These are phyloP conservation scores for Nemotelus pantherinus DNA, from an alignment of 2,888 invertebrate species.

Conservation along the genomic window DNA sequence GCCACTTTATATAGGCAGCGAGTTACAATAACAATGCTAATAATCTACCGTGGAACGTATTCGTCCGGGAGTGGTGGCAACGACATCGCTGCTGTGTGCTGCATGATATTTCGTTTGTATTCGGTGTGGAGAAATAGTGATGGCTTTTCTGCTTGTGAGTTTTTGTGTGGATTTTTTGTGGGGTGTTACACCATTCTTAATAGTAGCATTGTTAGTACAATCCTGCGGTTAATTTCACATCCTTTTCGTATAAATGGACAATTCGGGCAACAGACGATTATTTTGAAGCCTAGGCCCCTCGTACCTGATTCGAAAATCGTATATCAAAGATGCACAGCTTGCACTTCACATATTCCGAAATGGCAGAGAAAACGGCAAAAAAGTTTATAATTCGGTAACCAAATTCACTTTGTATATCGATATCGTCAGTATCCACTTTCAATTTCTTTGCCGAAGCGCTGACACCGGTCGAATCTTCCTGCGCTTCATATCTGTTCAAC, in stretches of 20 bases:
- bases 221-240: not conserved
- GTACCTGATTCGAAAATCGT: conserved; percentile 9
- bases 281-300: not conserved
- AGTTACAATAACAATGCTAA: too few relatives aligned
- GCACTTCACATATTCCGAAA: not conserved
- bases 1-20: too few relatives aligned
- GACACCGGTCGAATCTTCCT: not conserved
- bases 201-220: not conserved
- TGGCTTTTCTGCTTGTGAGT: too few relatives aligned
- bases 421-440: not conserved
- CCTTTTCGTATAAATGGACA: conserved; percentile 18
- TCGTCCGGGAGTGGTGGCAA: too few relatives aligned
- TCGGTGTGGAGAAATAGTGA: too few relatives aligned
- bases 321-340: not conserved
- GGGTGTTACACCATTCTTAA: too few relatives aligned
- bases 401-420: not conserved
- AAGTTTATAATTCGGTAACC: conserved; percentile 5
- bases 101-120: too few relatives aligned
- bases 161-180: too few relatives aligned
- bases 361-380: conserved; percentile 17
- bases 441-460: not conserved
- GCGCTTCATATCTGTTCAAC: not conserved
- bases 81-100: too few relatives aligned
- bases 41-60: too few relatives aligned
- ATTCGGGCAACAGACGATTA: conserved; percentile 6